Base-by-base conservation (phyloP, 2,113 vertebrate genomes). In the Grantiella picta region DNA sequence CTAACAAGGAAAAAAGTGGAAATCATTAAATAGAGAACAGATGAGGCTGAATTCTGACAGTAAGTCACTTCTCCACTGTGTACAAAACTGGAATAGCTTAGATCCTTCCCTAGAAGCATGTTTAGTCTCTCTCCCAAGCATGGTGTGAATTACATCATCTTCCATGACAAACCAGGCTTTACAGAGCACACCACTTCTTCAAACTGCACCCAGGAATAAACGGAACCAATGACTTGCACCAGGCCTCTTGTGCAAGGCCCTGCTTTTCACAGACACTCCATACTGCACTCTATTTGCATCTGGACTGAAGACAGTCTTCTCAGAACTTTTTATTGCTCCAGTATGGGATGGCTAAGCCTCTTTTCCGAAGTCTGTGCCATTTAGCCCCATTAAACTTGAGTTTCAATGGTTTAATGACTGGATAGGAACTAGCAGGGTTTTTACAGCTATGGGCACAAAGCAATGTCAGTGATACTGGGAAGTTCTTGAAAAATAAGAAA, bases 101-200 rank as follows among this genome's bases (percentile, higher is more conserved):
- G 44, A 44, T 64, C 72, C 60, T 71, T 89, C 92, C 85, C 60
- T 86, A 86, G 85, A 92, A 94, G 42, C 35, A 90, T 15, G 28
- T 57, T 91, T 56, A n/a, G 53, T 79, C 80, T 82, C 44, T 65
- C 78, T 90, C 92, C 66, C 42, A 33, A 12, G 44, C 38, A 19
- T 29, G 66, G 93, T 82, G 93, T 68, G 82, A 97, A 92, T 93
- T 44, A 95, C 90, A 90, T 94, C 87, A 92, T 49, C 60, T 36
- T 45, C 64, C 69, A 60, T 76, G 82, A 94, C 71, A 84, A 95
- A 57, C 90, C 56, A 82, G 1, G 3, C 59, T 90, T 49, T 12
- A 47, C 2, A 68, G 56, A 81, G 52, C 64, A 75, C 93, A 82
- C 63, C 81, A 92, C 65, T 82, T 86, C 92, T 82, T 11, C 65